Conservation (phyloP, 2,797 vertebrate genomes). For the Pempheris klunzingeri region DNA sequence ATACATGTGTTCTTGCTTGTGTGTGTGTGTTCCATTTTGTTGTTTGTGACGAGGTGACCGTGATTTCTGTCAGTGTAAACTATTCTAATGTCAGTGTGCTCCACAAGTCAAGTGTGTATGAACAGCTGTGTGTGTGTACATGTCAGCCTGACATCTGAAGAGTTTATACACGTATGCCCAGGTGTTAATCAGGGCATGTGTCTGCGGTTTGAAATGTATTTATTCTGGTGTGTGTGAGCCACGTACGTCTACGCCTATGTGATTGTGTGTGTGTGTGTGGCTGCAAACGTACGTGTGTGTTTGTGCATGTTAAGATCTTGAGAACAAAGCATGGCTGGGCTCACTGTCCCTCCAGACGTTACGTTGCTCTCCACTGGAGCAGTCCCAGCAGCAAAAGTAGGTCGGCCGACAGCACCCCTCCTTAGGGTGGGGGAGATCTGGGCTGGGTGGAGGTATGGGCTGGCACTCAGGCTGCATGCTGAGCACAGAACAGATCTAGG, state of each 20-base stretch:
- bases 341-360: constrained; percentile 82
- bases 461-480: constrained; percentile 55
- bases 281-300: constrained; percentile 43
- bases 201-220: constrained; percentile 34
- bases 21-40: constrained; percentile 16
- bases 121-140: constrained; percentile 6
- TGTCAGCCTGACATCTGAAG: constrained; percentile 37
- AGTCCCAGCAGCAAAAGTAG: constrained; percentile 81
- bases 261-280: constrained; percentile 8
- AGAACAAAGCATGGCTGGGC: constrained; percentile 77
- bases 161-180: constrained; percentile 26
- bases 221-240: neutral
- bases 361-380: constrained; percentile 80
- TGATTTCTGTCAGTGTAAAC: constrained; percentile 56
- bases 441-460: constrained; percentile 64
- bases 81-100: constrained; percentile 59
- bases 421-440: constrained; percentile 57
- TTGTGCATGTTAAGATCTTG: constrained; percentile 53
- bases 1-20: constrained; percentile 1
- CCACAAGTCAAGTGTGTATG: constrained; percentile 12
- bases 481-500: constrained; percentile 58
- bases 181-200: constrained; percentile 45
- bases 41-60: constrained; percentile 51
- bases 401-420: constrained; percentile 72
- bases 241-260: constrained; percentile 14